Evolutionary conservation across 2,888 invertebrate genomes (phyloP).

Genomic region (Drosophila heteroneura): DNA sequence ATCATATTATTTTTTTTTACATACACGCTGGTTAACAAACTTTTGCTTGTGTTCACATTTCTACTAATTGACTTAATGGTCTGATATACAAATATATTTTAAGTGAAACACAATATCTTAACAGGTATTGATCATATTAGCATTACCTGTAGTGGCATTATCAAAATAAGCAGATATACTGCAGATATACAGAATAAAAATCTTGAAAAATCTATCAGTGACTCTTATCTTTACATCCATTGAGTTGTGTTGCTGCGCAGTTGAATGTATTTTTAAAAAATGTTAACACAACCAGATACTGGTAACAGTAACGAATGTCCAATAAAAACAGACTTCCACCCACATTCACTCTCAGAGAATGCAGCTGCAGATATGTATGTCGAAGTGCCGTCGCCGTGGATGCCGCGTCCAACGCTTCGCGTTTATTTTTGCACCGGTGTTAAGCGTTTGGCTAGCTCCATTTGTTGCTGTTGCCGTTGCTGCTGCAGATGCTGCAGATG

Average conservation of each 20-base stretch:
- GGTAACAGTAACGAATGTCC: slow-evolving; percentile 14
- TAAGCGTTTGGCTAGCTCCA: slow-evolving; percentile 50
- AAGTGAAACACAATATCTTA: not conserved
- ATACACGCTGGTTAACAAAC: not conserved
- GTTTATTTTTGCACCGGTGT: slow-evolving; percentile 36
- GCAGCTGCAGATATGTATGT: slow-evolving; percentile 41
- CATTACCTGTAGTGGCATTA: not conserved
- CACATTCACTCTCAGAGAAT: slow-evolving; percentile 15
- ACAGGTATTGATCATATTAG: not conserved
- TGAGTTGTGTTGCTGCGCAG: not conserved
- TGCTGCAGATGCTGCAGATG: slow-evolving; percentile 44
- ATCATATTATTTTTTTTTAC: not conserved
- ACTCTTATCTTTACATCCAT: not conserved
- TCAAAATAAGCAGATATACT: not conserved
- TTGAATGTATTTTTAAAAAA: not conserved
- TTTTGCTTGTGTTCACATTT: not conserved
- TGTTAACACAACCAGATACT: not conserved
- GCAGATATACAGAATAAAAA: not conserved
- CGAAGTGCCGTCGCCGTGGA: slow-evolving; percentile 41
- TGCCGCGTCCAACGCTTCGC: slow-evolving; percentile 29
- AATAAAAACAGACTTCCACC: slow-evolving; percentile 1
- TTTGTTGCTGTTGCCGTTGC: slow-evolving; percentile 30
- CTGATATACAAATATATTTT: not conserved
- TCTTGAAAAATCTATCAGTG: not conserved
- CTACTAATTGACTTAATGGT: not conserved